Evolutionary conservation across 2,888 invertebrate species (phyloP), one percentile per base, ranked within the genome.

Genomic region (Zootermopsis nevadensis): DNA sequence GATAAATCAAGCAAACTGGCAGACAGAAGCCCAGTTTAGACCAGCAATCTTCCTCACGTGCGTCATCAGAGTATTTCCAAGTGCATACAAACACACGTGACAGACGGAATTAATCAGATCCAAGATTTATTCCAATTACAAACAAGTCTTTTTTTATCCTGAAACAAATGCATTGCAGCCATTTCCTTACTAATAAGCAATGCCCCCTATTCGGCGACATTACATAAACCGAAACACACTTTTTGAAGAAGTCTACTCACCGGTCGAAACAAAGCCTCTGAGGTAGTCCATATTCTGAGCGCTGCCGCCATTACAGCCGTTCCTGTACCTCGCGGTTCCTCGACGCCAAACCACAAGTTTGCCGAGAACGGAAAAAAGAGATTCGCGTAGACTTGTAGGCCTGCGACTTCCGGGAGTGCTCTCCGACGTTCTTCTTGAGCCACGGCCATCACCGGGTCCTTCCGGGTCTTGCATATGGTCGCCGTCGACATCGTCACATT

Each of bases 301-400:
- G 87, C 85, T 88, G 24, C 81, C 35, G 10, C 82, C 69, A 10
- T 72, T 80, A 30, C 79, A 30, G 35, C 53, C 72, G 67, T 72
- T 82, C n/a, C 77, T 69, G n/a, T 83, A 81, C 66, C 80, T 80
- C 31, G 69, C 82, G 2, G 66, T 80, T 24, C 83, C 89, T 85
- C 91, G 90, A 86, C 90, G 90, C 91, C 92, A 91, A 81, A 89
- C 89, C 88, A 93, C 93, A 88, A 93, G 90, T 89, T 93, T 93
- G 87, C 93, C 93, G 86, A 93, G 91, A 87, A 93, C 91, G 85
- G 92, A 92, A 87, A 94, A 91, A 88, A 94, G 91, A 86, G 94
- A 94, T 88, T 93, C 93, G 87, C 94, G 91, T 87, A 94, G 87
- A 83, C 90, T 90, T 85, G 89, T 89, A 86, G 90, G 91, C 85